phyloP scores from a whole-genome alignment of 1,140 invertebrate genomes.

The Trichogramma pretiosum region DNA sequence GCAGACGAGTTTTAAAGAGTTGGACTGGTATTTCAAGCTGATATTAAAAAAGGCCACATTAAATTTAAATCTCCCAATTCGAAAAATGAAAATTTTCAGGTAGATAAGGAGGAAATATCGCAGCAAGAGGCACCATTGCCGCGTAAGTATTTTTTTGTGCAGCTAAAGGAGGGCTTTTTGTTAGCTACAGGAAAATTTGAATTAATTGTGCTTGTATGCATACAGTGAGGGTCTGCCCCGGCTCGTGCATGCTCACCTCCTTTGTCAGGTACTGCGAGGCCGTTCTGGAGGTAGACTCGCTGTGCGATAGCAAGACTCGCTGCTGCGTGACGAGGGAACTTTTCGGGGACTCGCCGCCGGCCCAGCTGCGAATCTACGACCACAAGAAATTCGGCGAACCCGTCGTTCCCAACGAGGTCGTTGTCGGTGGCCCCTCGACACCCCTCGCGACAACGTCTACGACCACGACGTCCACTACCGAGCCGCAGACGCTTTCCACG shows the following conservation, averaged over 20 bases:
- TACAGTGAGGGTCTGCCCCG: conserved; percentile 58
- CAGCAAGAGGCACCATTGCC: conserved; percentile 20
- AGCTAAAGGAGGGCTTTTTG: too few species aligned
- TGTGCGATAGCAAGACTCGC: conserved; percentile 62
- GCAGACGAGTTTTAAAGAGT: too few species aligned
- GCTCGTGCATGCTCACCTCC: conserved; percentile 71
- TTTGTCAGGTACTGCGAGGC: conserved; percentile 80
- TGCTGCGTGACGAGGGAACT: conserved; percentile 70
- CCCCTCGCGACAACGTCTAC: conserved; percentile 22
- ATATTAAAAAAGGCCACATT: too few species aligned
- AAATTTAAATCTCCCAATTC: too few species aligned
- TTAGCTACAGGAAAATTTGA: too few species aligned
- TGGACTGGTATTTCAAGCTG: too few species aligned
- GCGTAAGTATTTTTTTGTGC: too few species aligned
- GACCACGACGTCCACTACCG: conserved; percentile 27
- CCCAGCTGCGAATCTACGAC: conserved; percentile 60
- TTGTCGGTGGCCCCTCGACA: too few species aligned
- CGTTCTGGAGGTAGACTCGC: conserved; percentile 57
- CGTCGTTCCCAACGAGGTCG: background rate
- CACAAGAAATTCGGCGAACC: conserved; percentile 29
- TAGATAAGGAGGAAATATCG: conserved; percentile 1
- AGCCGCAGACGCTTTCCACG: conserved; percentile 22
- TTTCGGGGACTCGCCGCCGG: conserved; percentile 58
- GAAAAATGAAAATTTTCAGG: conserved; percentile 4
- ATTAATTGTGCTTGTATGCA: too few species aligned